Base-by-base conservation (phyloP, 2,113 vertebrate genomes). In the Suricata suricatta region DNA sequence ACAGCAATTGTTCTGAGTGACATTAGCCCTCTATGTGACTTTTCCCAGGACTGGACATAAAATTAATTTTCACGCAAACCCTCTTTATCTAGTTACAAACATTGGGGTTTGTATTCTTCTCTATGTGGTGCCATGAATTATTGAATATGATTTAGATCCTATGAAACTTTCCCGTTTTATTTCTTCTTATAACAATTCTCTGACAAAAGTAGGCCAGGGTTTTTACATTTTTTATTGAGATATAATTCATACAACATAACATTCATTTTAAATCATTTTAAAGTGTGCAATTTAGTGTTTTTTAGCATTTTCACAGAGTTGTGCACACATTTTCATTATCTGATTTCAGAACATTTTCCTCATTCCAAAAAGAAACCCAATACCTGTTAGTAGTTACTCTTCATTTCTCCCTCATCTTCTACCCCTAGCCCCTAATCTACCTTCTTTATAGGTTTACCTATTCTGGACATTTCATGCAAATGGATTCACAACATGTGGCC, bases 161-260 rank as follows among this genome's bases (percentile, higher is more conserved):
- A 63, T 13, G 68, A 12, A 85, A 72, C 12, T 83, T 90, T 79
- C 21, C 29, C 88, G 47, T 71, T 81, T 23, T 60, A 33, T 79
- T 19, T 93, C 13, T 72, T 84, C 23, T 52, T 88, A 74, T 2
- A 93, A 35, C 10, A 66, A 52, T 88, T n/a, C n/a, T 84, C 7
- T 69, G 33, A 74, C 63, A 90, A 4, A 79, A 7, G 7, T 25
- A 88, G 25, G 27, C 21, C 1, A 90, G 52, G 1, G 29, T 1
- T 50, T 41, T 72, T 79, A n/a, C 71, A 13, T 7, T 80, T 77
- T 82, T 96, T 44, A 44, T 38, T 77, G 81, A 82, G 31, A 71
- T 95, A 64, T 35, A 93, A 93, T 68, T 88, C 29, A 96, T 21
- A 44, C 68, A 60, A 6, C 54, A 93, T 63, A 91, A 80, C 90